Base-by-base conservation (phyloP, 2,113 vertebrate species). In the Myotis lucifugus region DNA sequence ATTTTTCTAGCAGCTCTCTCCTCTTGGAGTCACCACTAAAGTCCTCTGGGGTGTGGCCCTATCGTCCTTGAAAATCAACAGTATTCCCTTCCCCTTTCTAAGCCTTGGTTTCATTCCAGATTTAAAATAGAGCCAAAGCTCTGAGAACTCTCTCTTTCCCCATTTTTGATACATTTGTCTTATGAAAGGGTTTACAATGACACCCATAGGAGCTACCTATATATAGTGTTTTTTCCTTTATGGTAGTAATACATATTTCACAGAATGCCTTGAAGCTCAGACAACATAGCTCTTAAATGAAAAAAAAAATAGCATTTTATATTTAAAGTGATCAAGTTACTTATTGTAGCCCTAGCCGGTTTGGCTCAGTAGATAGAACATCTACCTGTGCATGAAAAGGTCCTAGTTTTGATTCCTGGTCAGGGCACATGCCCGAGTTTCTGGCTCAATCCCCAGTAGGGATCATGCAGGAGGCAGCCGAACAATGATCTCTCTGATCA, bases 51-150 rank as follows among this genome's bases (percentile, higher is more conserved):
- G 50, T 18, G 18, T 81, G 70, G 3, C 14, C 23, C 0, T 25
- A 17, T 19, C 37, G 70, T 64, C 54, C 13, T 42, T 14, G 29
- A 72, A 85, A 50, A 40, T 32, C 29, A 5, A 9, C 19, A 67
- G 48, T 1, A 1, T 32, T 70, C 25, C 34, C 21, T 37, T 66
- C 56, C 67, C 14, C 32, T 19, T 77, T 50, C 29, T 66, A 32
- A 73, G 40, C 13, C 18, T 92, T 27, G 50, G 59, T 77, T 81
- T 21, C 2, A 82, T 64, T 87, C 59, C 77, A 90, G 23, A 52
- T 96, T 77, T 84, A 48, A 93, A 96, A 91, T 14, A 46, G 34
- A 64, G 19, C 25, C 40, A 70, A 50, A 87, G 46, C 8, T 27
- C 34, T 2, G 2, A 59, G 66, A 64, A 50, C 15, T 37, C 37